phyloP scores from a whole-genome alignment of 2,888 invertebrate genomes.

The Crioceris asparagi region DNA sequence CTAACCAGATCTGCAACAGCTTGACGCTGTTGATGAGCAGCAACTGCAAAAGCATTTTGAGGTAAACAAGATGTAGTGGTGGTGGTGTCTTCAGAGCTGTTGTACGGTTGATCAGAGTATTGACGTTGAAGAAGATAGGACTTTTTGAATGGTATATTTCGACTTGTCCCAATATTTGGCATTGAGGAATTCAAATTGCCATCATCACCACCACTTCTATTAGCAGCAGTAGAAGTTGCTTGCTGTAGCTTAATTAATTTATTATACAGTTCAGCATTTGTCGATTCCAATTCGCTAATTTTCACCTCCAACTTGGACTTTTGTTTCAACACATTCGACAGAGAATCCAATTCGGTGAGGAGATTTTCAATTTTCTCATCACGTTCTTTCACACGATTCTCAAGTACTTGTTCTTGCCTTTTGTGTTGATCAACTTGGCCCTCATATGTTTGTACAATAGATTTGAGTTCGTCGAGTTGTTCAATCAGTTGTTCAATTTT shows the following conservation, averaged over 20 bases:
- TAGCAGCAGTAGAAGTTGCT: too few relatives aligned
- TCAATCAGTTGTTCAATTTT: slow-evolving; percentile 40
- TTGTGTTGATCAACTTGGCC: slow-evolving; percentile 32
- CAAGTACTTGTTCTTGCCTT: slow-evolving; percentile 24
- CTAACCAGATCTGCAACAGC: slow-evolving; percentile 26
- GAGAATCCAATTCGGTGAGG: slow-evolving; percentile 56
- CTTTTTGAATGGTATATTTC: too few relatives aligned
- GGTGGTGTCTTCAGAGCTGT: slow-evolving; percentile 39
- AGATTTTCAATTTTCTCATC: slow-evolving; percentile 46
- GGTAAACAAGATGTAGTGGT: too few relatives aligned
- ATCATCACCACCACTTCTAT: too few relatives aligned
- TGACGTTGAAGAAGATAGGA: too few relatives aligned
- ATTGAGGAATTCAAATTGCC: slow-evolving; percentile 17
- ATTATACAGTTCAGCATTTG: slow-evolving; percentile 35
- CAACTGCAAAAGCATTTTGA: too few relatives aligned
- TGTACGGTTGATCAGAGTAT: too few relatives aligned
- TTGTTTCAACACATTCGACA: slow-evolving; percentile 38
- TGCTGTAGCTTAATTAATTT: too few relatives aligned
- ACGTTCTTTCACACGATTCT: slow-evolving; percentile 30
- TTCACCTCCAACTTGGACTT: slow-evolving; percentile 39
- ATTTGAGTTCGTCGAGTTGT: slow-evolving; percentile 39
- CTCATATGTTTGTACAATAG: slow-evolving; percentile 37
- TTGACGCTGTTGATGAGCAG: not conserved
- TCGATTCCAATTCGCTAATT: slow-evolving; percentile 35
- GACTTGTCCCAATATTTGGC: slow-evolving; percentile 13